Base-by-base conservation (phyloP, 23 tunicate genomes). In the Trididemnum miniatum region DNA sequence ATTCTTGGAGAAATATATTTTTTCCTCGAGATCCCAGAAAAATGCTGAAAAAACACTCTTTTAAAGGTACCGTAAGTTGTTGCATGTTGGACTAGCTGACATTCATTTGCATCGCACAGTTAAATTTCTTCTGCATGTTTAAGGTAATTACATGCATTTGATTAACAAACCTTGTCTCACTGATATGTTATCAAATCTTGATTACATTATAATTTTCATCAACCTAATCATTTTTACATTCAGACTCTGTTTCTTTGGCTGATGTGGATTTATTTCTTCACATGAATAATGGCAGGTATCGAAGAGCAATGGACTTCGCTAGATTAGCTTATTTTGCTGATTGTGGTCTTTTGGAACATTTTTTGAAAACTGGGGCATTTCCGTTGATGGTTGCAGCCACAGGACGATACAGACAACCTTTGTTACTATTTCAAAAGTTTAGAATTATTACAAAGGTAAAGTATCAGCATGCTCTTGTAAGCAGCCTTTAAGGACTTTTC, bases 201-300 rank as follows among this genome's bases (percentile, higher is more conserved):
- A n/a, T n/a, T n/a, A n/a, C n/a, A n/a, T n/a, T n/a, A n/a, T n/a
- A n/a, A n/a, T n/a, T n/a, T n/a, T n/a, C n/a, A n/a, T n/a, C n/a
- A n/a, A n/a, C n/a, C n/a, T n/a, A n/a, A n/a, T n/a, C n/a, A n/a
- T n/a, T n/a, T n/a, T n/a, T n/a, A n/a, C 18, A 30, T 67, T 31
- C 32, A 90, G 96, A 76, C 57, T 1, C 80, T 29, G 96, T 90
- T 32, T 60, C 65, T 71, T 83, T 85, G 9, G 38, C 86, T 30
- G 96, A 90, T 36, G 25, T 83, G 64, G 96, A 90, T 44, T 7
- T 79, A 1, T 85, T 62, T 65, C 28, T 74, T 25, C 96, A 90
- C 51, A 90, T 90, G 96, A 90, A 90, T 84, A 90, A 90, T 64
- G 66, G 86, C 1, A 69, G 96, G 27, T 90, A 90, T 40, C 34